A percentile compares a stretch with the other conserved stretches of the same genome.
phyloP scores from a whole-genome alignment of 2,797 vertebrate genomes.

The Sternarchorhynchus goeldii region DNA sequence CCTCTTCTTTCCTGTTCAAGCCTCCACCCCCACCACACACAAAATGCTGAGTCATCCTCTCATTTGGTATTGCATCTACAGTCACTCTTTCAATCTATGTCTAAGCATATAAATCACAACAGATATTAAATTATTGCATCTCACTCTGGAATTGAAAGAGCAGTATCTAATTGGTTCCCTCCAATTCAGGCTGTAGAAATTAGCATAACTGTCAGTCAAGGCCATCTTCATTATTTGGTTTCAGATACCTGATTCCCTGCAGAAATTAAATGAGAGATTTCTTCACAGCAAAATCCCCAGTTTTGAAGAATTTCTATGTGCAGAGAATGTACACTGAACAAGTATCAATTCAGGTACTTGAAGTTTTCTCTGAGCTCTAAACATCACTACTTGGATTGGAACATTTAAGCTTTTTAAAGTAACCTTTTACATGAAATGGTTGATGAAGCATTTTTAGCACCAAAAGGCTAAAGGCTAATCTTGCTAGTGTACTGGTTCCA shows the following conservation, averaged over 20 bases:
- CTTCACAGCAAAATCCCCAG: too few relatives aligned
- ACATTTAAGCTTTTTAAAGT: background rate
- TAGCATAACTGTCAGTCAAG: conserved; percentile 1
- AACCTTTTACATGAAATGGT: background rate
- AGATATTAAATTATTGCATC: background rate
- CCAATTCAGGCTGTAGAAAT: background rate
- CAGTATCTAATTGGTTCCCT: background rate
- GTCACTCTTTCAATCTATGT: background rate
- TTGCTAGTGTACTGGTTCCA: background rate
- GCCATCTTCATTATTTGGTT: background rate
- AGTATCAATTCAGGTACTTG: too few relatives aligned
- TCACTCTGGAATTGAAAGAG: background rate
- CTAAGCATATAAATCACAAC: background rate
- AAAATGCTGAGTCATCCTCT: too few relatives aligned
- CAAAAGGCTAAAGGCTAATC: background rate
- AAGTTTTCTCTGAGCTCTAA: background rate
- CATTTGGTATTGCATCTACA: background rate
- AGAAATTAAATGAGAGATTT: background rate
- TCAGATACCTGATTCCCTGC: background rate
- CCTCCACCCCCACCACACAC: too few relatives aligned
- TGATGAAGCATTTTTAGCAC: background rate
- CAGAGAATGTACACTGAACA: too few relatives aligned
- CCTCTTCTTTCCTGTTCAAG: too few relatives aligned
- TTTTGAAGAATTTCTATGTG: too few relatives aligned
- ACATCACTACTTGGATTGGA: background rate